Conservation (phyloP, 2,113 vertebrate species). For the Eurypyga helias region DNA sequence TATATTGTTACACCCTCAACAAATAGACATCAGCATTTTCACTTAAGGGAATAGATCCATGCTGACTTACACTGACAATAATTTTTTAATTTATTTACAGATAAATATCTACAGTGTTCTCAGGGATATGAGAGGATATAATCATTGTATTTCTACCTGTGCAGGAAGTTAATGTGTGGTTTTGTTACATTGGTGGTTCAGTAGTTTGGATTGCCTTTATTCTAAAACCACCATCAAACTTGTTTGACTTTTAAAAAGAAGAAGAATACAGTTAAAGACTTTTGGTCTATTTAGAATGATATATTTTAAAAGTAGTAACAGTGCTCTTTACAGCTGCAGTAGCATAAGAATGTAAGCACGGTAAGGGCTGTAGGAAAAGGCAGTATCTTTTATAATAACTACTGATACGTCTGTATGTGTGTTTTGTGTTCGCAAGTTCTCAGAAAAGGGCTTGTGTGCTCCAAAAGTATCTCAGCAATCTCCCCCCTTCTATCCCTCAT, state of each 20-base stretch:
- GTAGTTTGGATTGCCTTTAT: not conserved
- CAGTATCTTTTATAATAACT: not conserved
- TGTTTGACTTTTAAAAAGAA: not conserved
- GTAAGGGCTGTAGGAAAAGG: not conserved
- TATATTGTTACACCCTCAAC: not conserved
- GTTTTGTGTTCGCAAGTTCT: not conserved
- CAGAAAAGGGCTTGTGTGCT: not conserved
- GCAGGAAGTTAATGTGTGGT: not conserved
- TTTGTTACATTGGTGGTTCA: not conserved
- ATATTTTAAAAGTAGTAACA: not conserved
- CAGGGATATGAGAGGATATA: not conserved
- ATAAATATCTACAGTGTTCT: not conserved
- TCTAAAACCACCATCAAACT: not conserved
- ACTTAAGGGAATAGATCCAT: not conserved
- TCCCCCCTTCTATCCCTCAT: not conserved
- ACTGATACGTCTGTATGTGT: rapidly evolving
- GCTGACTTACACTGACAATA: not conserved
- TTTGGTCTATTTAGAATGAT: not conserved
- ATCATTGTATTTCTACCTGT: not conserved
- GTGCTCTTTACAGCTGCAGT: not conserved
- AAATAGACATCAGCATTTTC: not conserved
- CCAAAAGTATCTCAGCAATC: not conserved
- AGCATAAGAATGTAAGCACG: not conserved
- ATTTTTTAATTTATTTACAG: rapidly evolving
- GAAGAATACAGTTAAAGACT: not conserved